Conservation (phyloP, 2,888 invertebrate genomes). For the Alitta virens region DNA sequence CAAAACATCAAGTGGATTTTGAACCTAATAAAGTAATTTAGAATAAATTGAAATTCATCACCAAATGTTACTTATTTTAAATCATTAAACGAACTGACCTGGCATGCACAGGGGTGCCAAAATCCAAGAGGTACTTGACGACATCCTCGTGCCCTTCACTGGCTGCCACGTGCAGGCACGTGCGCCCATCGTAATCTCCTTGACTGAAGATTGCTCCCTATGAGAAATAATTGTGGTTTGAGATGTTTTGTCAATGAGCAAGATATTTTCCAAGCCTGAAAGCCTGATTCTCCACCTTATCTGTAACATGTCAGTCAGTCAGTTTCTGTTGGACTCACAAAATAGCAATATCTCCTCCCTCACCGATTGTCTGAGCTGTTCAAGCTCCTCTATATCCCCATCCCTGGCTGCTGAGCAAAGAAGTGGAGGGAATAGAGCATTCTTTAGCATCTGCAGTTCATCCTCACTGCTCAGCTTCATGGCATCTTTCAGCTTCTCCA, state of each 20-base stretch:
- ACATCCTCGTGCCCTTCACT: constrained; percentile 68
- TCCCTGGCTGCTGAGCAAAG: constrained; percentile 66
- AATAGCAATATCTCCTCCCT: too few species aligned
- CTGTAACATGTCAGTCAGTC: too few species aligned
- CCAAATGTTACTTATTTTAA: too few species aligned
- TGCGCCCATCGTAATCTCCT: constrained; percentile 71
- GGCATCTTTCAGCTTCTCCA: constrained; percentile 65
- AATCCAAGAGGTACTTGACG: constrained; percentile 71
- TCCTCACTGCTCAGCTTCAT: constrained; percentile 62
- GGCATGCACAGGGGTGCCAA: constrained; percentile 80
- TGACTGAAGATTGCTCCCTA: constrained; percentile 26
- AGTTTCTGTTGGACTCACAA: neutral
- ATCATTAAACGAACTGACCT: too few species aligned
- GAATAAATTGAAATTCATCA: too few species aligned
- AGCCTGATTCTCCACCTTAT: too few species aligned
- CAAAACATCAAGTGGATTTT: too few species aligned
- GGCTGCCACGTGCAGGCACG: constrained; percentile 79
- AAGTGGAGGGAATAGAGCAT: constrained; percentile 71
- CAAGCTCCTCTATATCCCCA: constrained; percentile 62
- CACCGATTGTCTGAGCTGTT: constrained; percentile 43
- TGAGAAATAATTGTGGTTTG: neutral
- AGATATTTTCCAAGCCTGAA: too few species aligned
- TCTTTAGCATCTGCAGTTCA: constrained; percentile 40
- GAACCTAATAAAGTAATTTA: too few species aligned
- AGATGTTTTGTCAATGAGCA: too few species aligned